Base-by-base conservation (phyloP, 2,888 invertebrate genomes). In the Drosophila neonasuta region DNA sequence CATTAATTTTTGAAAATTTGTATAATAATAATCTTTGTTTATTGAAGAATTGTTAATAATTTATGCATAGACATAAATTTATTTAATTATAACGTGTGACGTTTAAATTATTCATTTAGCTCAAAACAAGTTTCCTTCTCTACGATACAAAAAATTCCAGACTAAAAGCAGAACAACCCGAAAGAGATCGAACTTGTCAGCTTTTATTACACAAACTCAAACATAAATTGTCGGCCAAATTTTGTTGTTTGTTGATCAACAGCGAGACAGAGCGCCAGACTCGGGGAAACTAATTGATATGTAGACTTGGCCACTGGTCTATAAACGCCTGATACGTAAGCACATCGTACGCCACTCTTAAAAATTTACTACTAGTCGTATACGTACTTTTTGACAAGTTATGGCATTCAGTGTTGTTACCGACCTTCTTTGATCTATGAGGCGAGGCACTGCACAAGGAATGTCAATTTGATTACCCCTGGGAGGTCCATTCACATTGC, bases 261-360 rank as follows among this genome's bases (percentile, higher is more conserved):
- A 17, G 3, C n/a, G 6, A 11, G 11, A 13, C n/a, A 42, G 46
- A 10, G 13, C 34, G 41, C 24, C 44, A 39, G 20, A 30, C 17
- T n/a, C 1, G 56, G 15, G 29, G 34, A 32, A 46, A 49, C 80
- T 83, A 80, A 86, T 83, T 80, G 78, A 59, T 80, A 86, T 86
- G 86, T 84, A 62, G 49, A 66, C 82, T 70, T 67, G 55, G 66
- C 60, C 52, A 51, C 63, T 42, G 77, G 65, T 52, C 65, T 67
- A 59, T 24, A 68, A 61, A 59, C 30, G 15, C 42, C 52, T 36
- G 46, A 69, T 66, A 51, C 13, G 13, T 17, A 17, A 29, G 17
- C 15, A 17, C 24, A 11, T 30, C 29, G 36, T n/a, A 36, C 34
- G 11, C 34, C 24, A 42, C 24, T 55, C 10, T 9, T 36, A n/a